These are phyloP conservation scores for Dromius quadrimaculatus DNA, from an alignment of 2,888 invertebrate genomes.

Conservation along the genomic window DNA sequence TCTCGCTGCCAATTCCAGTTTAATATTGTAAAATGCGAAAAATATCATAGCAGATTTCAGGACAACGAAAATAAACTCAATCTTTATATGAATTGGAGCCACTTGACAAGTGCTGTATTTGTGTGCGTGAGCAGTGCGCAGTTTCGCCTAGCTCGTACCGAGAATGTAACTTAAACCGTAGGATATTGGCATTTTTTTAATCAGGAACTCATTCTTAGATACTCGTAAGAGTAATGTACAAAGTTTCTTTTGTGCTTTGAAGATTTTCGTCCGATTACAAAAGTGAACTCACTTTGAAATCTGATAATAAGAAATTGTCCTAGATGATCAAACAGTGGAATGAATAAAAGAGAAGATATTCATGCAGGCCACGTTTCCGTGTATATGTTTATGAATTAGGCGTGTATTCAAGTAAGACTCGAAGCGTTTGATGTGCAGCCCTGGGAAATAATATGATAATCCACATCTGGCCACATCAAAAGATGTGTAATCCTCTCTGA, in stretches of 20 bases:
- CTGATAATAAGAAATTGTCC: not conserved
- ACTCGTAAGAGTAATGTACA: too few species aligned
- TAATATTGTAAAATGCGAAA: conserved; percentile 18
- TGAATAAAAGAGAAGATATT: conserved; percentile 20
- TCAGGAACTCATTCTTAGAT: too few species aligned
- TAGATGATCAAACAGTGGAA: conserved; percentile 27
- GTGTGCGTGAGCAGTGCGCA: too few species aligned
- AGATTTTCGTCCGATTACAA: too few species aligned
- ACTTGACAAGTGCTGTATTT: too few species aligned
- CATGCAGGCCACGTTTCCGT: conserved; percentile 19
- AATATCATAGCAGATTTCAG: conserved; percentile 22
- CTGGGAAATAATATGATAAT: conserved; percentile 53
- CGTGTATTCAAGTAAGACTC: conserved; percentile 38
- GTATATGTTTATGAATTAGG: conserved; percentile 49
- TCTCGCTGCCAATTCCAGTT: conserved; percentile 3
- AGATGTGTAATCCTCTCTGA: conserved; percentile 40
- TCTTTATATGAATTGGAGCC: too few species aligned
- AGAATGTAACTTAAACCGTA: too few species aligned
- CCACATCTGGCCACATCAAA: conserved; percentile 53
- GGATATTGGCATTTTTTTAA: too few species aligned
- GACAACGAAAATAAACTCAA: conserved; percentile 23
- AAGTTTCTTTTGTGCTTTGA: too few species aligned
- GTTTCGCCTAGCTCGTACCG: too few species aligned
- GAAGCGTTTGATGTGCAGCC: conserved; percentile 50
- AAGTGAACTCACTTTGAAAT: conserved; percentile 8